A percentile compares a stretch with the other conserved stretches of the same genome.
phyloP scores from a whole-genome alignment of 2,797 vertebrate genomes.

The Graptemys geographica region DNA sequence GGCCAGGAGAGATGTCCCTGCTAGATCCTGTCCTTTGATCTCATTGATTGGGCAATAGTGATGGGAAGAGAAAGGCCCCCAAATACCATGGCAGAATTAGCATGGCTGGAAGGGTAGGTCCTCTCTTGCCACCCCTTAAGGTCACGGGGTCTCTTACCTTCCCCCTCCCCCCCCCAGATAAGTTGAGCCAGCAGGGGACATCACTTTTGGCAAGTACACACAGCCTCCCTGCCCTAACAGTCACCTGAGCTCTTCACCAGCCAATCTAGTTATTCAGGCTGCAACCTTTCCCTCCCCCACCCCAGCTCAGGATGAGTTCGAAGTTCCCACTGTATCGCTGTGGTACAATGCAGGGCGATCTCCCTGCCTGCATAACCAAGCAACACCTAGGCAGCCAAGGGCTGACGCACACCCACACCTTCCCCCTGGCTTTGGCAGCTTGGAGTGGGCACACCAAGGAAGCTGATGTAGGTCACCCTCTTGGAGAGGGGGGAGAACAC shows the following conservation, averaged over 20 bases:
- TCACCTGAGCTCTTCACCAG: not conserved
- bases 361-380: slow-evolving; percentile 25
- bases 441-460: not conserved
- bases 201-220: not conserved
- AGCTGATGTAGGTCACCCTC: not conserved
- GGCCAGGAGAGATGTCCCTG: no score
- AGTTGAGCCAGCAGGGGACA: not conserved
- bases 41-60: not conserved
- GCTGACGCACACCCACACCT: not conserved
- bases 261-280: not conserved
- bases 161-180: not conserved
- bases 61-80: not conserved
- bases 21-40: not conserved
- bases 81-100: not conserved
- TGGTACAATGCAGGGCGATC: slow-evolving; percentile 22
- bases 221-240: not conserved
- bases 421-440: not conserved
- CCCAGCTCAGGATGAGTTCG: slow-evolving; percentile 50
- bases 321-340: slow-evolving; percentile 62
- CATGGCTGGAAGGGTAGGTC: not conserved
- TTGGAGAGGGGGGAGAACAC: not conserved
- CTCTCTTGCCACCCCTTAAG: not conserved
- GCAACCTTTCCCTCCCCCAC: slow-evolving; percentile 1
- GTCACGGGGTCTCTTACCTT: not conserved
- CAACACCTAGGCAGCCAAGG: slow-evolving; percentile 11